phyloP scores from a whole-genome alignment of 1,140 invertebrate species.

The Drosophila watanabei region DNA sequence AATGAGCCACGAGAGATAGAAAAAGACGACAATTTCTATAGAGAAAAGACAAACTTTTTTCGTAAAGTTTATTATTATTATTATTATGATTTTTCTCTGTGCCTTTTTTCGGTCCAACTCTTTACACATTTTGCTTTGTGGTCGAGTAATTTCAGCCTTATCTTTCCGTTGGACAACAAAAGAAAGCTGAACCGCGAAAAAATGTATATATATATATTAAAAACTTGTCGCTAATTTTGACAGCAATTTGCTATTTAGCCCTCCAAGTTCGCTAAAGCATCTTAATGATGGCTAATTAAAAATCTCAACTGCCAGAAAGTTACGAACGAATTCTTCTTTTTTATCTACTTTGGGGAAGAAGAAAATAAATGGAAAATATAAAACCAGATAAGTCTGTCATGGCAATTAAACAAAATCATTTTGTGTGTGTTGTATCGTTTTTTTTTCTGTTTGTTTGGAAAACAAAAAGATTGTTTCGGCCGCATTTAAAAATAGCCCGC shows the following conservation, averaged over 20 bases:
- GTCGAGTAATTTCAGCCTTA: conserved; percentile 61
- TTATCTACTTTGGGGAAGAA: conserved; percentile 45
- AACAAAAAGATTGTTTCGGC: conserved; percentile 68
- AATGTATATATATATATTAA: conserved; percentile 26
- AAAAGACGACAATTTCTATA: conserved; percentile 41
- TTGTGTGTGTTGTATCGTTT: conserved; percentile 26
- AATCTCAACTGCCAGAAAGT: conserved; percentile 69
- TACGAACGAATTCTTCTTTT: conserved; percentile 22
- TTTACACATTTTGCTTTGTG: conserved; percentile 33
- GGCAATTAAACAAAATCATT: conserved; percentile 73
- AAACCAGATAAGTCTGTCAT: conserved; percentile 62
- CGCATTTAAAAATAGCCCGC: conserved; percentile 64
- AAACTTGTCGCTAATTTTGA: conserved; percentile 80
- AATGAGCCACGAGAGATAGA: conserved; percentile 55
- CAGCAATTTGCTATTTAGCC: conserved; percentile 67
- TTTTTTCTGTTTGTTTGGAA: conserved; percentile 60
- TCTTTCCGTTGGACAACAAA: conserved; percentile 53
- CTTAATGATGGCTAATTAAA: conserved; percentile 79
- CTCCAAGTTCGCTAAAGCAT: conserved; percentile 38
- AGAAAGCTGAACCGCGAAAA: conserved; percentile 29
- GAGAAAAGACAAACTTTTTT: conserved; percentile 41
- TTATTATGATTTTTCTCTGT: conserved; percentile 14
- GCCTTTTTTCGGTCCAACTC: conserved; percentile 32
- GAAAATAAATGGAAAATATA: conserved; percentile 32
- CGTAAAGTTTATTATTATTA: conserved; percentile 52